A percentile compares a stretch with the other conserved stretches of the same genome.
phyloP scores from a whole-genome alignment of 2,888 invertebrate species.

The Drosophila incognita region DNA sequence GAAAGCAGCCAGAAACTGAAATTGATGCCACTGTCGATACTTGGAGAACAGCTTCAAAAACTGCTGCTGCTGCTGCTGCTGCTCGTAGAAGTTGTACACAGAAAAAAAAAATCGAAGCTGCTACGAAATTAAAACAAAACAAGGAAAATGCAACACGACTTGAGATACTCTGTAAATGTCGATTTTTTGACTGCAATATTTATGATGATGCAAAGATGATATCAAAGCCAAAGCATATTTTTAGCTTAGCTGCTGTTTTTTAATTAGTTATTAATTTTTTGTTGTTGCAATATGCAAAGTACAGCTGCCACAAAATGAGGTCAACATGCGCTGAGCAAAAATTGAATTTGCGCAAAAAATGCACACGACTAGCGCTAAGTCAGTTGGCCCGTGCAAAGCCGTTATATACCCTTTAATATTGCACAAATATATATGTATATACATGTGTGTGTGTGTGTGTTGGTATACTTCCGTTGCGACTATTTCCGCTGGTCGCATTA shows the following conservation, averaged over 20 bases:
- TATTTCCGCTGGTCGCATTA: slow-evolving; percentile 80
- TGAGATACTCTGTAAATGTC: slow-evolving; percentile 17
- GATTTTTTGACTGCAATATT: background rate
- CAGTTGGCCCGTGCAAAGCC: background rate
- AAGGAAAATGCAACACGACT: slow-evolving; percentile 25
- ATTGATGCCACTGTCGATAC: slow-evolving; percentile 68
- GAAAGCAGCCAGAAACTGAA: slow-evolving; percentile 50
- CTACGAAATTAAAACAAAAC: slow-evolving; percentile 54
- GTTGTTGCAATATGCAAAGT: background rate
- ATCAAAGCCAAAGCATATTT: background rate
- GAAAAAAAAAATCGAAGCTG: slow-evolving; percentile 28
- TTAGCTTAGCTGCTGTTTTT: background rate
- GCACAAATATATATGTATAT: background rate
- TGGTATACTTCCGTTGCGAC: slow-evolving; percentile 56
- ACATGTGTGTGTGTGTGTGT: background rate
- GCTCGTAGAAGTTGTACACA: background rate
- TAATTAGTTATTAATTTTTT: background rate
- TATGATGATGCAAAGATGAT: no score
- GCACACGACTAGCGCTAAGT: background rate
- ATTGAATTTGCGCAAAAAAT: background rate
- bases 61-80: background rate
- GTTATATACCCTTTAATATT: background rate
- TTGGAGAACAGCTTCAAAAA: slow-evolving; percentile 67
- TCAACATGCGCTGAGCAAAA: background rate
- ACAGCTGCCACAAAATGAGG: background rate